phyloP scores from a whole-genome alignment of 2,113 vertebrate genomes.

The Pelecanus crispus region DNA sequence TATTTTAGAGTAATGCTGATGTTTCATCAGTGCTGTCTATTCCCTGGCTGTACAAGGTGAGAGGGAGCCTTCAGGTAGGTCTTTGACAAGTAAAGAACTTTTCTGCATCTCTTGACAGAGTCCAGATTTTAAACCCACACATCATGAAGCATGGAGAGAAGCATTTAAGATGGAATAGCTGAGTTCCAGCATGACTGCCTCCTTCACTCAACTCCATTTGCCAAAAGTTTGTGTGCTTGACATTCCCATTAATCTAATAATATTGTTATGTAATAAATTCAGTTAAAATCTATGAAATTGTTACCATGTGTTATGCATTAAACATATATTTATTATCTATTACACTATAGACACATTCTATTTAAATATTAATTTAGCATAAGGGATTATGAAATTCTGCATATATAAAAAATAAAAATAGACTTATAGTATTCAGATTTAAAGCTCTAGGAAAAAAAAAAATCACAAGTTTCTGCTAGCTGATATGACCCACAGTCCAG shows the following conservation, averaged over 20 bases:
- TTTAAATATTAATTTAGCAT: neutral
- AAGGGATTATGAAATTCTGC: neutral
- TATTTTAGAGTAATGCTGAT: slow-evolving; percentile 57
- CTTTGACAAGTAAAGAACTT: neutral
- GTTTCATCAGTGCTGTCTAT: neutral
- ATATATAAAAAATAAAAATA: neutral
- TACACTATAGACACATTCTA: neutral
- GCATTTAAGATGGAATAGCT: neutral
- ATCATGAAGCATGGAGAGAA: neutral
- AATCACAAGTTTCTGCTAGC: neutral
- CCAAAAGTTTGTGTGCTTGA: neutral
- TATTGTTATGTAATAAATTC: neutral
- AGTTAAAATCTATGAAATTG: neutral
- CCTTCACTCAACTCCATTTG: neutral
- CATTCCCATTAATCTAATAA: neutral
- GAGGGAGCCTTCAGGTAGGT: neutral
- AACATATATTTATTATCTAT: neutral
- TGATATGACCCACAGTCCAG: neutral
- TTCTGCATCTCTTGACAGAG: neutral
- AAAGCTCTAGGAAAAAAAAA: neutral
- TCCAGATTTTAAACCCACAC: neutral
- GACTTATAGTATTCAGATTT: neutral
- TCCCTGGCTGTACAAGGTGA: neutral
- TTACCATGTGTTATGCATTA: neutral
- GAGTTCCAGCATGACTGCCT: neutral